Evolutionary conservation across 2,888 invertebrate species (phyloP), one percentile per base, ranked within the genome.

Genomic region (Acholoe squamosa): DNA sequence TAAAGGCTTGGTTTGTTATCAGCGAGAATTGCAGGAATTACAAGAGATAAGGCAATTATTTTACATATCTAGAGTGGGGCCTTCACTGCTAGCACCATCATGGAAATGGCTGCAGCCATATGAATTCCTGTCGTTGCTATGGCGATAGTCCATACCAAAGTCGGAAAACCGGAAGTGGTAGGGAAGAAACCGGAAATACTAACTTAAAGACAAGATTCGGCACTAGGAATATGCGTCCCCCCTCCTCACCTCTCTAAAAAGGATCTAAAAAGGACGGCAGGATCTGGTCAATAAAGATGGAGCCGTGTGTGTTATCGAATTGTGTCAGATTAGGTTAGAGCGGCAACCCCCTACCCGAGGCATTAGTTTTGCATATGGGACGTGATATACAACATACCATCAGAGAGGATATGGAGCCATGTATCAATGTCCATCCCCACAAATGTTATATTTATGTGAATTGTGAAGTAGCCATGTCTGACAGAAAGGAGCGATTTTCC

Each of bases 1-100:
- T 71, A 71, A 71, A 71, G 31, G 28, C 28, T n/a, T 28, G 71
- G 31, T 71, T 71, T 71, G 71, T 28, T 71, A 71, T 71, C 71
- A 71, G 25, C 28, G 31, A 28, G 71, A 71, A 28, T n/a, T 25
- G 31, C 25, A 71, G 71, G 31, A 71, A 71, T 71, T 28, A 71
- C 71, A 3, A 71, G 31, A 28, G 71, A 71, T 71, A 71, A 28
- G 61, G 61, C 61, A 61, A 61, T 61, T 61, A 61, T 61, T 61
- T 61, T 61, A 61, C 61, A 61, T 61, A 61, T 61, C 61, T n/a
- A 61, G 61, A 12, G 22, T 1, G 43, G 43, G 43, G 61, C 61
- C 22, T 61, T 14, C 61, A n/a, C 19, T 61, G 61, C 61, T 19
- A 3, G 61, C n/a, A 19, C n/a, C 61, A n/a, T 61, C 22, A 61